phyloP scores from a whole-genome alignment of 2,888 invertebrate species.

The Cataglyphis cursor region DNA sequence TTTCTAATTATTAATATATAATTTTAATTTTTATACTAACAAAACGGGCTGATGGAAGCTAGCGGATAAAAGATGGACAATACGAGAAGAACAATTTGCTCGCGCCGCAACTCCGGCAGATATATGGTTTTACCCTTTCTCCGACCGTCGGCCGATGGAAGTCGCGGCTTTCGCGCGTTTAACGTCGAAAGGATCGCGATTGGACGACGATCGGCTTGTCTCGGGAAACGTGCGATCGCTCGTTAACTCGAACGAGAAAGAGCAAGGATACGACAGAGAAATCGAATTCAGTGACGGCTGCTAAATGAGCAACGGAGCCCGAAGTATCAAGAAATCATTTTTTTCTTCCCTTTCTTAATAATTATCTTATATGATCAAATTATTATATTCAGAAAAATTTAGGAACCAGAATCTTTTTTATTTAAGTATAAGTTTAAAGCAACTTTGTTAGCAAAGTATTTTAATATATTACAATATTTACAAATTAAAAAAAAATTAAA shows the following conservation, averaged over 20 bases:
- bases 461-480: background rate
- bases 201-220: conserved; percentile 58
- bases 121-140: conserved; percentile 64
- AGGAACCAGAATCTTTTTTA: background rate
- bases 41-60: background rate
- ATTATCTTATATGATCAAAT: background rate
- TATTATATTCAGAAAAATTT: background rate
- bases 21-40: conserved; percentile 16
- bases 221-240: conserved; percentile 7
- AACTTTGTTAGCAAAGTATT: background rate
- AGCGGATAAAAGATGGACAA: conserved; percentile 59
- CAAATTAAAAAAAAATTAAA: background rate
- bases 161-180: conserved; percentile 62
- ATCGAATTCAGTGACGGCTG: background rate
- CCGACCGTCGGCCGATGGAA: background rate
- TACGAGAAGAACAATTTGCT: conserved; percentile 72
- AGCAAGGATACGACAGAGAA: background rate
- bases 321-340: background rate
- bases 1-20: background rate
- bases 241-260: background rate
- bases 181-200: conserved; percentile 72
- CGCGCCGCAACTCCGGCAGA: conserved; percentile 35
- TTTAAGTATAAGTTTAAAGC: background rate
- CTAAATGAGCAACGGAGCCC: background rate
- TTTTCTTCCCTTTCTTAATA: background rate